Evolutionary conservation across 1,140 invertebrate species (phyloP).

Genomic region (Ladona fulva): DNA sequence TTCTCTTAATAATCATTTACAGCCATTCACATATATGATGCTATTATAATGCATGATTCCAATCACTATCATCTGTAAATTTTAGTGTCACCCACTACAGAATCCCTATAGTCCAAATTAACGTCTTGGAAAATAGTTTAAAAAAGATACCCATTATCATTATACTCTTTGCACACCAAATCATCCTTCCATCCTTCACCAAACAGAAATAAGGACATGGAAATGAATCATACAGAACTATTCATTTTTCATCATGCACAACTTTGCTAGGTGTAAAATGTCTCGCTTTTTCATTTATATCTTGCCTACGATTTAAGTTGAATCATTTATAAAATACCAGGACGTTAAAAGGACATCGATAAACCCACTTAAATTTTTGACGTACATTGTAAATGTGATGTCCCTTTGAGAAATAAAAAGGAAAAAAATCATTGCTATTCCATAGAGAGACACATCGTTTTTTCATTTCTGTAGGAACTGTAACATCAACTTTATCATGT

Average conservation of each 20-base stretch:
- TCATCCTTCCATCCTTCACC: conserved; percentile 7
- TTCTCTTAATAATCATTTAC: conserved; percentile 10
- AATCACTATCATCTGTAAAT: conserved; percentile 10
- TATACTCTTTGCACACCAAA: conserved; percentile 1
- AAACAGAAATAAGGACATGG: neutral
- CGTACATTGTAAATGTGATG: neutral
- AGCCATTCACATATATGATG: conserved; percentile 9
- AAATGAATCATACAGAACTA: neutral
- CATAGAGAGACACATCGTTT: conserved; percentile 9
- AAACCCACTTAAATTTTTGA: neutral
- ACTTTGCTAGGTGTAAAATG: neutral
- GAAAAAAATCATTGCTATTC: neutral
- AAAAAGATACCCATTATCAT: conserved; percentile 10
- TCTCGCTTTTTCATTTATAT: neutral
- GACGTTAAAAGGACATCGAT: neutral
- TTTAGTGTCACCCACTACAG: conserved; percentile 8
- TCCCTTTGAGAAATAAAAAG: neutral
- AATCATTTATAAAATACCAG: conserved; percentile 8
- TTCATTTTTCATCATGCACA: conserved; percentile 3
- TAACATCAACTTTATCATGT: conserved; percentile 7
- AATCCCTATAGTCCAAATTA: conserved; percentile 3
- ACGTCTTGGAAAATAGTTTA: conserved; percentile 10
- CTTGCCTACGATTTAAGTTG: neutral
- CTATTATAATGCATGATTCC: conserved; percentile 10
- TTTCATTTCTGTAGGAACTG: conserved; percentile 5